Evolutionary conservation across 2,797 vertebrate species (phyloP).

Genomic region (Coregonus suidteri): DNA sequence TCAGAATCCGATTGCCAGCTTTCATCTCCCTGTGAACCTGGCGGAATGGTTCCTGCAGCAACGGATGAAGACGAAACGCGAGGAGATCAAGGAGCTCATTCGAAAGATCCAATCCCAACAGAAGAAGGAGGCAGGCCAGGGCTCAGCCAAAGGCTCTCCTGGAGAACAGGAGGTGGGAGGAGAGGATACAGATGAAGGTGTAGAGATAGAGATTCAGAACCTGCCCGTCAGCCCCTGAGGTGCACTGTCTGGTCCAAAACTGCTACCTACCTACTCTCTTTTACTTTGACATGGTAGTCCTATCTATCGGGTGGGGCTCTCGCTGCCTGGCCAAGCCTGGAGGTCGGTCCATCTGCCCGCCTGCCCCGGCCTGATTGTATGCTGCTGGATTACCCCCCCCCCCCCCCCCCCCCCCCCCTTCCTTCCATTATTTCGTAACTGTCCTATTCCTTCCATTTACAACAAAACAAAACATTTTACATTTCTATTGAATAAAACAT

Average conservation of each 20-base stretch:
- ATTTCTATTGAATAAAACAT: constrained; percentile 68
- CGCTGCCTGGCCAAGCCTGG: constrained; percentile 43
- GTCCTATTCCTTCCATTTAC: constrained; percentile 66
- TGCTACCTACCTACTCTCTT: constrained; percentile 48
- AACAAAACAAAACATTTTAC: constrained; percentile 41
- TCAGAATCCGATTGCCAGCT: constrained; percentile 90
- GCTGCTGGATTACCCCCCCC: constrained; percentile 64
- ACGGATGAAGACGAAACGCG: constrained; percentile 95
- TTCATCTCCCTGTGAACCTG: constrained; percentile 91
- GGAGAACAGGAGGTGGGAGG: constrained; percentile 78
- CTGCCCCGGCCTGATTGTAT: constrained; percentile 63
- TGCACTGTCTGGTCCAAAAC: constrained; percentile 36
- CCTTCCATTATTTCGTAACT: constrained; percentile 54
- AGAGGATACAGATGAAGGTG: constrained; percentile 61
- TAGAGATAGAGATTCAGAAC: constrained; percentile 56
- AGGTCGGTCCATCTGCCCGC: constrained; percentile 56
- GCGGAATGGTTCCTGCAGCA: constrained; percentile 93
- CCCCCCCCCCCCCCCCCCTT: background rate
- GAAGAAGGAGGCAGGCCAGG: constrained; percentile 68
- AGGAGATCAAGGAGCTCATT: constrained; percentile 92
- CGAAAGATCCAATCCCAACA: constrained; percentile 86
- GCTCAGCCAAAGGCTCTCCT: constrained; percentile 28
- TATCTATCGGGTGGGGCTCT: constrained; percentile 39
- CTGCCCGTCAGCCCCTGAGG: constrained; percentile 74
- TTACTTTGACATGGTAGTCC: constrained; percentile 21